Evolutionary conservation across 2,797 vertebrate genomes (phyloP).

Genomic region (Etheostoma perlongum): DNA sequence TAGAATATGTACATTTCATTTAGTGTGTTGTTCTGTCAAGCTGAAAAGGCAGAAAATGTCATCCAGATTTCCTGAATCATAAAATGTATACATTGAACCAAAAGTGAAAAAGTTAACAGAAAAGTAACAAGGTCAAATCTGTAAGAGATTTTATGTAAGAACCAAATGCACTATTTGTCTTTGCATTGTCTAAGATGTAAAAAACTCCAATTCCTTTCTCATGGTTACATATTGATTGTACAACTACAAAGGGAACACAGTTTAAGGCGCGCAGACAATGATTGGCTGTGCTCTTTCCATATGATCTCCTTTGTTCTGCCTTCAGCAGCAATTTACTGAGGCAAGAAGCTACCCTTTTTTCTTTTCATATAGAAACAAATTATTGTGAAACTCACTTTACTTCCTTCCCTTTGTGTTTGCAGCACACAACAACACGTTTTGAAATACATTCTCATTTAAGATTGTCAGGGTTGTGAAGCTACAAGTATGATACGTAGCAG

Average conservation of each 20-base stretch:
- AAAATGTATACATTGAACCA: background rate
- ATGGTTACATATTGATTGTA: slow-evolving; percentile 48
- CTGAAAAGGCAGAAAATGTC: slow-evolving; percentile 15
- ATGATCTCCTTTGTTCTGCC: slow-evolving; percentile 64
- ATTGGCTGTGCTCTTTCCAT: slow-evolving; percentile 64
- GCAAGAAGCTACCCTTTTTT: slow-evolving; percentile 47
- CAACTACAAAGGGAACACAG: slow-evolving; percentile 55
- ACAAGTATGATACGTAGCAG: background rate
- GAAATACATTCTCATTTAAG: slow-evolving; percentile 19
- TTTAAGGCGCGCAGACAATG: slow-evolving; percentile 36
- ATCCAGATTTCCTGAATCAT: slow-evolving; percentile 38
- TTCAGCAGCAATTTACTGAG: slow-evolving; percentile 38
- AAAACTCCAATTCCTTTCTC: slow-evolving; percentile 29
- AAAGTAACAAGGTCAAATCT: slow-evolving; percentile 12
- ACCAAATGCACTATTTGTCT: slow-evolving; percentile 12
- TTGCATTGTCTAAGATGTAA: slow-evolving; percentile 37
- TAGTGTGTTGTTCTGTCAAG: slow-evolving; percentile 19
- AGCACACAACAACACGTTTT: slow-evolving; percentile 16
- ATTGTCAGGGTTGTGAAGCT: background rate
- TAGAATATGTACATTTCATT: slow-evolving; percentile 6
- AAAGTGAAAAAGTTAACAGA: slow-evolving; percentile 19
- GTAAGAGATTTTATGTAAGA: slow-evolving; percentile 14
- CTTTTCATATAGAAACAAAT: slow-evolving; percentile 35
- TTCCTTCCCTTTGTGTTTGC: slow-evolving; percentile 51
- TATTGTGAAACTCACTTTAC: slow-evolving; percentile 40